Conservation (phyloP, 2,797 vertebrate genomes). For the Todus mexicanus region DNA sequence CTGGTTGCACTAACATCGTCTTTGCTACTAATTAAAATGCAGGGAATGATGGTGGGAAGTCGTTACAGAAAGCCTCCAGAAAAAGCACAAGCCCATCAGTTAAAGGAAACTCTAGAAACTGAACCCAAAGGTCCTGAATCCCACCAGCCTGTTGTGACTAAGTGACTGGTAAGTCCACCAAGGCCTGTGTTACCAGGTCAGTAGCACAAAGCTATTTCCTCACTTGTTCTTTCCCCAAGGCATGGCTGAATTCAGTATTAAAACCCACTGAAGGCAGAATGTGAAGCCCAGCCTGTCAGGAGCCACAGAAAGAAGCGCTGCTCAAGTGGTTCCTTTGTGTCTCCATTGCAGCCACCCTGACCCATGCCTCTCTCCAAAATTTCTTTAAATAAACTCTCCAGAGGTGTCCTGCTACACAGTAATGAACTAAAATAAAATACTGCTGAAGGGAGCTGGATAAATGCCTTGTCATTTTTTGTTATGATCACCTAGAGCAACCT, state of each 20-base stretch:
- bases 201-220: neutral
- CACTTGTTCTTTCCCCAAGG: neutral
- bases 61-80: neutral
- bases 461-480: neutral
- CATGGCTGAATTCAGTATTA: neutral
- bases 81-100: fast-evolving
- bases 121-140: neutral
- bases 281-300: neutral
- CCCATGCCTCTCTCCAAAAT: neutral
- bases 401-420: neutral
- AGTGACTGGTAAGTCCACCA: neutral
- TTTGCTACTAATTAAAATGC: neutral
- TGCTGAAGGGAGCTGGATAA: neutral
- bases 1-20: neutral
- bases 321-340: neutral
- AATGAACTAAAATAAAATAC: neutral
- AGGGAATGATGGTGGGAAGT: neutral
- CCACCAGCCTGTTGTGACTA: neutral
- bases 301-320: neutral
- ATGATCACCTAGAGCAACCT: neutral
- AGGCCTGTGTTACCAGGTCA: neutral
- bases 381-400: neutral
- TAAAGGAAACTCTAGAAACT: neutral
- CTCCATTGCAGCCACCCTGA: neutral
- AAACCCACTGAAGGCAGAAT: neutral